Percentiles rank a stretch among this genome's conserved stretches.
phyloP scores from a whole-genome alignment of 2,113 vertebrate genomes.

The Ciconia stormi region DNA sequence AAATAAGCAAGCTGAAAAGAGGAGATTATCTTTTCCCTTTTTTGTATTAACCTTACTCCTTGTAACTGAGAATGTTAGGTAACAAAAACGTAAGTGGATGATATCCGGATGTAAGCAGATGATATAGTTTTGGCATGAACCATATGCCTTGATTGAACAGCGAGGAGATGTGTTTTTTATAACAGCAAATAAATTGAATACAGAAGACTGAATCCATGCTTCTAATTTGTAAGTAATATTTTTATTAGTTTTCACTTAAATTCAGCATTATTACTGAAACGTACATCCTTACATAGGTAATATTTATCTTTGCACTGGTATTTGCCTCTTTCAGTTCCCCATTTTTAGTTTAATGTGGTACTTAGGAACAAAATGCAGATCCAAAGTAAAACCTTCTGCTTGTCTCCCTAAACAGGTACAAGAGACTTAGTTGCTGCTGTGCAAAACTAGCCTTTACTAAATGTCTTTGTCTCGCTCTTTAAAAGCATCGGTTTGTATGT shows the following conservation, averaged over 20 bases:
- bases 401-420: background rate
- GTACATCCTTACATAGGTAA: background rate
- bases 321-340: background rate
- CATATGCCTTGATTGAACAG: background rate
- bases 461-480: background rate
- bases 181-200: background rate
- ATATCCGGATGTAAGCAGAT: background rate
- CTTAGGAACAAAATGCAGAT: background rate
- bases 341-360: background rate
- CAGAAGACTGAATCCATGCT: background rate
- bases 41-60: background rate
- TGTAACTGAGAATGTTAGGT: background rate
- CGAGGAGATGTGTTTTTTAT: background rate
- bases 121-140: background rate
- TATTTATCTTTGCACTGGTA: background rate
- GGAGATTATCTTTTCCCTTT: background rate
- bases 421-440: background rate
- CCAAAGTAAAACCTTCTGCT: background rate
- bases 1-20: background rate
- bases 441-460: background rate
- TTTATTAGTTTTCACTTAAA: background rate
- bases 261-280: background rate
- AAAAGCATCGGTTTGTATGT: rapidly evolving
- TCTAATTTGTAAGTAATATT: background rate
- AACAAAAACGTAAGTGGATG: background rate